Base-by-base conservation (phyloP, 1,140 invertebrate genomes). In the Acromyrmex charruanus region DNA sequence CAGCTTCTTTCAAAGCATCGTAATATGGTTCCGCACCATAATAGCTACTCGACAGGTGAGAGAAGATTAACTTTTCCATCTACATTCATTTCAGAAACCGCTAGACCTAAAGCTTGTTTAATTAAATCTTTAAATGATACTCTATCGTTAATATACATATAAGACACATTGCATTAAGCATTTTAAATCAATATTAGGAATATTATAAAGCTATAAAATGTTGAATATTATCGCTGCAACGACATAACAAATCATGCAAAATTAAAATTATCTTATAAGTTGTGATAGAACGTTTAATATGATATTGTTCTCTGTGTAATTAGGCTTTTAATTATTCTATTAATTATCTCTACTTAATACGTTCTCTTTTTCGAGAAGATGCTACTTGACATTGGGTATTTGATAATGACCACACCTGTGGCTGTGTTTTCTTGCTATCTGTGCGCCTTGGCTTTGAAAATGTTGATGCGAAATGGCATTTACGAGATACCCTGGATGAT, bases 381-480 rank as follows among this genome's bases (percentile, higher is more conserved):
- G 90, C 92, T 96, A 80, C 92, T 96, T 72, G 96, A 96, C 81
- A 92, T 96, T 61, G 92, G 96, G 3, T 96, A 96, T 18, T 95
- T 96, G 58, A 91, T 95, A 89, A 94, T 96, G 72, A 96, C 96
- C 87, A 96, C 96, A 16, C 96, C 96, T 0, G 91, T 96, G 28
- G 96, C 96, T 3, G 91, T 96, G 39, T 95, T 96, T 53, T 96
- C 96, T 0, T 96, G 96, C 4, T 96, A 96, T 93, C 92, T 96
- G 5, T 96, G 96, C 58, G 94, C 94, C 0, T 91, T 95, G 7
- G 95, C 96, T 0, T 88, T 96, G 9, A 96, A 95, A 63, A 93
- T 96, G 71, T 79, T 95, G 44, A 77, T 94, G 28, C 92, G 93
- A 71, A 94, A 87, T 58, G 89, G 93, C 6, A 87, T 95, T 51